Evolutionary conservation across 2,888 invertebrate species (phyloP).

Genomic region (Sphecodes monilicornis): DNA sequence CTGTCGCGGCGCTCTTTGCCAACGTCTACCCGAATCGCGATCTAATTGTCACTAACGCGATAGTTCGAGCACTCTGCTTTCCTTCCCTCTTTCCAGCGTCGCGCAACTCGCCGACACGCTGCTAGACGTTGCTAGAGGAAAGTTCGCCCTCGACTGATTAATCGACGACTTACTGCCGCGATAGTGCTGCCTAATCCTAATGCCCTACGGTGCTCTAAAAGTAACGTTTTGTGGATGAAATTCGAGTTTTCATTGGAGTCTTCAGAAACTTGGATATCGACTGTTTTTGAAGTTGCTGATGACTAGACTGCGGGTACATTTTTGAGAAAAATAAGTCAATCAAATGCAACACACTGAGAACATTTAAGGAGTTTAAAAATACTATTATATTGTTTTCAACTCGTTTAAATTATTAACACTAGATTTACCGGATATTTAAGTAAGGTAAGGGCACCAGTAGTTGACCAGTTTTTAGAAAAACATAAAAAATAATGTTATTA

Average conservation of each 20-base stretch:
- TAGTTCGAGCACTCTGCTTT: conserved; percentile 4
- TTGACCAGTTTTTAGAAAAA: too few relatives aligned
- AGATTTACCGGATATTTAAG: too few relatives aligned
- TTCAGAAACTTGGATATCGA: not conserved
- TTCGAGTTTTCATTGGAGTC: not conserved
- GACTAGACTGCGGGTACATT: fast-evolving
- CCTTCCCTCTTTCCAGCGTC: not conserved
- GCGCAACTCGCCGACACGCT: not conserved
- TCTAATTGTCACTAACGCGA: conserved; percentile 27
- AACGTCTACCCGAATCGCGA: conserved; percentile 4
- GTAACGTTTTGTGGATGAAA: not conserved
- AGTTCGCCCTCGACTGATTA: not conserved
- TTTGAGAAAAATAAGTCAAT: not conserved
- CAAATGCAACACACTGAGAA: too few relatives aligned
- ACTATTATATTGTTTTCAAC: too few relatives aligned
- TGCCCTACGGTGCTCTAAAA: not conserved
- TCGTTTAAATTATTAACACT: not conserved
- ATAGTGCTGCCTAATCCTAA: not conserved
- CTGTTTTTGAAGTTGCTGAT: not conserved
- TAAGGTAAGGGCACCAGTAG: too few relatives aligned
- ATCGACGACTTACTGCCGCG: not conserved
- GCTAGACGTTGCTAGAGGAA: not conserved
- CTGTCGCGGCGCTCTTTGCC: conserved; percentile 14
- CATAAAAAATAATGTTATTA: too few relatives aligned
- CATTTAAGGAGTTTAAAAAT: too few relatives aligned